These are phyloP conservation scores for Rhizoglyphus robini DNA, from an alignment of 1,140 invertebrate species.

Conservation along the genomic window DNA sequence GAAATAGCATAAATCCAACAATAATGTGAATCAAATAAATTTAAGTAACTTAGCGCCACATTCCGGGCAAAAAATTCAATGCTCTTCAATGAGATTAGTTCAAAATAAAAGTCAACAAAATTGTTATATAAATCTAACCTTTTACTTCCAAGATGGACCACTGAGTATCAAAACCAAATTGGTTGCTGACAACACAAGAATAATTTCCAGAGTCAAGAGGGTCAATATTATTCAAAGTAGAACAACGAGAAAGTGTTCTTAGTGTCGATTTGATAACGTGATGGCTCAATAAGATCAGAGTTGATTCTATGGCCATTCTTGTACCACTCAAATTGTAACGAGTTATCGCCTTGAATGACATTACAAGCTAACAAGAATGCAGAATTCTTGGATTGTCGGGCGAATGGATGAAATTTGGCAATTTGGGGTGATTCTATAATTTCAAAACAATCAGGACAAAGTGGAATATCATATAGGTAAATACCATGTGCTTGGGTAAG, in stretches of 20 bases:
- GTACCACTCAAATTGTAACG: slow-evolving; percentile 20
- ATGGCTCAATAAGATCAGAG: not conserved
- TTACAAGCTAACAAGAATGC: not conserved
- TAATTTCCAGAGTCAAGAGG: slow-evolving; percentile 9
- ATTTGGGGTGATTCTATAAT: not conserved
- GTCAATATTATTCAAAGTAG: not conserved
- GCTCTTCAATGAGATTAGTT: too few species aligned
- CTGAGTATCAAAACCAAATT: not conserved
- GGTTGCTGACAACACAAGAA: slow-evolving; percentile 2
- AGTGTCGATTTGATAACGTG: not conserved
- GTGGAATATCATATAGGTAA: not conserved
- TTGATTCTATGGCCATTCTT: slow-evolving; percentile 4
- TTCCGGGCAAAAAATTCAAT: too few species aligned
- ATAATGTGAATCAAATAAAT: too few species aligned
- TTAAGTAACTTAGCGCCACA: not conserved
- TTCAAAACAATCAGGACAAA: not conserved
- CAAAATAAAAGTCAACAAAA: not conserved
- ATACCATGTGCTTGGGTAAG: too few species aligned
- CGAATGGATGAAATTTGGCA: not conserved
- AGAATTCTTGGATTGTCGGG: not conserved
- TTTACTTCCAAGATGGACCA: not conserved
- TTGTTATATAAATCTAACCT: slow-evolving; percentile 1
- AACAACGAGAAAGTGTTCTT: not conserved
- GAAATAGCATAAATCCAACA: too few species aligned
- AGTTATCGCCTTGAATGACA: slow-evolving; percentile 10